A percentile compares a stretch with the other conserved stretches of the same genome.
These are phyloP conservation scores for Crematogaster levior DNA, from an alignment of 2,888 invertebrate genomes.

Conservation along the genomic window DNA sequence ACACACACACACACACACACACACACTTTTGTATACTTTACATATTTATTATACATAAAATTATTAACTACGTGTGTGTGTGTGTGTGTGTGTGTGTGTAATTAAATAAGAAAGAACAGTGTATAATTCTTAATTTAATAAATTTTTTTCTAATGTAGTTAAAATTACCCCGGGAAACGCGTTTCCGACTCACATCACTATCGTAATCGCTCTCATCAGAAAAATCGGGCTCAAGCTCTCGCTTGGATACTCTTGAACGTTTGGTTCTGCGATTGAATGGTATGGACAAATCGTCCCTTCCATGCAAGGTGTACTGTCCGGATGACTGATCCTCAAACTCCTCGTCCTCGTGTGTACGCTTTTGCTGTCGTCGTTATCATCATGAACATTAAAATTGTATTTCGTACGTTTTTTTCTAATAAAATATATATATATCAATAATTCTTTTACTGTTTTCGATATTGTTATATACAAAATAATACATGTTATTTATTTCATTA, in stretches of 20 bases:
- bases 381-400: background rate
- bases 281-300: conserved; percentile 23
- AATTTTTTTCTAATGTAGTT: background rate
- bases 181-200: conserved; percentile 31
- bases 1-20: too few species aligned
- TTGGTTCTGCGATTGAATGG: conserved; percentile 42
- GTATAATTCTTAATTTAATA: background rate
- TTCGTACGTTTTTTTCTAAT: background rate
- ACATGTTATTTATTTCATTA: background rate
- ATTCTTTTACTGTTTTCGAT: background rate
- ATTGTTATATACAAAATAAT: background rate
- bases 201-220: conserved; percentile 61
- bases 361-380: conserved; percentile 48
- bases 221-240: conserved; percentile 44
- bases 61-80: too few species aligned
- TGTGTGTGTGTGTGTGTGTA: too few species aligned
- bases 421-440: background rate
- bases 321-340: conserved; percentile 46
- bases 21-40: too few species aligned
- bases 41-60: too few species aligned
- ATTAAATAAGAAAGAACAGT: background rate
- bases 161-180: conserved; percentile 15
- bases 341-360: conserved; percentile 47
- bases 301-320: conserved; percentile 29
- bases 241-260: conserved; percentile 36